Evolutionary conservation across 2,797 vertebrate species (phyloP), one percentile per base, ranked within the genome.

Genomic region (Lacerta viridis): DNA sequence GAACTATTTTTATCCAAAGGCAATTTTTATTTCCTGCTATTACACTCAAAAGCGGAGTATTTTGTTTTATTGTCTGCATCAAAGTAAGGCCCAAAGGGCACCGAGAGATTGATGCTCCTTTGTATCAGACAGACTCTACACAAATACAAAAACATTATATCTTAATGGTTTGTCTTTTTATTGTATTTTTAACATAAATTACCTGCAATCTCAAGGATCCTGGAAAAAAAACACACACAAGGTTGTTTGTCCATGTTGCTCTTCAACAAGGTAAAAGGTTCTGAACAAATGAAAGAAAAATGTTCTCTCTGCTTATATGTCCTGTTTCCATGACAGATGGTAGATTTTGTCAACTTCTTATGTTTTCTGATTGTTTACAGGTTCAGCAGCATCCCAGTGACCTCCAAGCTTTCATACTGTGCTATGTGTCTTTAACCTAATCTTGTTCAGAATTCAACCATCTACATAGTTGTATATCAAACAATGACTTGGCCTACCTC

Each of bases 1-100:
- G 86, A 93, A 85, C 90, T 95, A 93, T 96, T 95, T 95, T 93
- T 94, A 94, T 92, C 94, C 78, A 83, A 89, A 93, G 90, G 94
- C 90, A 93, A 92, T 96, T 95, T 85, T 95, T 78, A 92, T 96
- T 95, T 94, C 77, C 90, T 76, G 0, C 84, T 95, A 66, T 94
- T 90, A 88, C 90, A 64, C 88, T 90, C 90, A 88, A 93, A 95
- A 93, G 87, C 80, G 88, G 84, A 84, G 78, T 80, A 91, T 85
- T 91, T 94, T 89, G 69, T 89, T 90, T 91, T 92, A 91, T 94
- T 95, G 94, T 92, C 92, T 93, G 93, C 83, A 91, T 83, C 91
- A 72, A 92, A 93, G 89, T 88, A 77, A 80, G 89, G 85, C 94
- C 91, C 93, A 92, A 92, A 95, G 92, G 85, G 87, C 92, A 90